These are phyloP conservation scores for Nowickia ferox DNA, from an alignment of 2,888 invertebrate species.

Conservation along the genomic window DNA sequence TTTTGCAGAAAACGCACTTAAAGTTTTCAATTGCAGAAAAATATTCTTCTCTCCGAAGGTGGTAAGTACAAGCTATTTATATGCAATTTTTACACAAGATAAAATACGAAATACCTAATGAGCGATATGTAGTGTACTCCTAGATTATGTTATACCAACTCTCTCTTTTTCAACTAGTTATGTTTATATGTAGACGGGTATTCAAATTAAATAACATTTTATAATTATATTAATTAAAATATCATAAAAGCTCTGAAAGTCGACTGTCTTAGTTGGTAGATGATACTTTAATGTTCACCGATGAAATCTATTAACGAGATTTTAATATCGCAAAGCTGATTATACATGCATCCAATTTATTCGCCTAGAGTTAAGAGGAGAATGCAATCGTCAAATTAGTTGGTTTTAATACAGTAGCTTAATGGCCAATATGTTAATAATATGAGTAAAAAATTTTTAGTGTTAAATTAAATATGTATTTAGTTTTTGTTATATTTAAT, in stretches of 20 bases:
- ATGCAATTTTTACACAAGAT: too few species aligned
- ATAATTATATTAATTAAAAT: conserved; percentile 50
- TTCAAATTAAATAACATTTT: conserved; percentile 50
- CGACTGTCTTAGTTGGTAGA: conserved; percentile 31
- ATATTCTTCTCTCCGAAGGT: too few species aligned
- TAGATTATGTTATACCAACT: neutral
- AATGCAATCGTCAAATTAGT: neutral
- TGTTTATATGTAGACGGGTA: neutral
- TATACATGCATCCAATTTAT: conserved; percentile 24
- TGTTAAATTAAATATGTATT: neutral
- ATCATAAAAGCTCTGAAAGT: conserved; percentile 45
- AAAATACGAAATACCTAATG: too few species aligned
- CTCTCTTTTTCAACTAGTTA: conserved; percentile 4
- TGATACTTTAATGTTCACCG: conserved; percentile 20
- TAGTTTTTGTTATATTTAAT: neutral
- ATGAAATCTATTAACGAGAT: conserved; percentile 13
- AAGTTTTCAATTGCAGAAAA: too few species aligned
- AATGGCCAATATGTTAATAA: conserved; percentile 28
- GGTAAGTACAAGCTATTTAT: too few species aligned
- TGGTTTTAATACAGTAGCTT: conserved; percentile 19
- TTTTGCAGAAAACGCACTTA: too few species aligned
- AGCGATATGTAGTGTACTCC: neutral
- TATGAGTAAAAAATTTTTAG: neutral
- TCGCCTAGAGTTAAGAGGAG: neutral
- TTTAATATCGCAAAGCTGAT: conserved; percentile 18